Evolutionary conservation across 2,113 vertebrate species (phyloP).

Genomic region (Rana temporaria): DNA sequence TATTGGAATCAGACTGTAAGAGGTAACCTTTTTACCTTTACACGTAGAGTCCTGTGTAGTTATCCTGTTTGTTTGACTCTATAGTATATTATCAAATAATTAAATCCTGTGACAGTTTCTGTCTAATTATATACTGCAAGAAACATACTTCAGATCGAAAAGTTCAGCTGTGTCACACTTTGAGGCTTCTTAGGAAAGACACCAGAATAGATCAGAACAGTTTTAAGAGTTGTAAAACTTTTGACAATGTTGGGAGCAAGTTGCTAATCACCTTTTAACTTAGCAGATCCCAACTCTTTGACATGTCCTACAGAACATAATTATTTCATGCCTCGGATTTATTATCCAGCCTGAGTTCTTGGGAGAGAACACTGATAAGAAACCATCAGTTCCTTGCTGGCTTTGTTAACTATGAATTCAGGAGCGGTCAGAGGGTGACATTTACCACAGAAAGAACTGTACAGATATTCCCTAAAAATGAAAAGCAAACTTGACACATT

Average conservation of each 20-base stretch:
- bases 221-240: too few relatives aligned
- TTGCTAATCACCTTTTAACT: slow-evolving; percentile 2
- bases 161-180: neutral
- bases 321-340: neutral
- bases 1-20: too few relatives aligned
- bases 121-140: too few relatives aligned
- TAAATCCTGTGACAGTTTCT: too few relatives aligned
- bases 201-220: neutral
- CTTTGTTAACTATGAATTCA: neutral
- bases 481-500: neutral
- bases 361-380: too few relatives aligned
- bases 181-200: slow-evolving; percentile 3
- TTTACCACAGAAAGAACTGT: neutral
- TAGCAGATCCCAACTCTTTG: neutral
- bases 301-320: neutral
- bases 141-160: too few relatives aligned
- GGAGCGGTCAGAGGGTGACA: neutral
- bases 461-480: neutral
- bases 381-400: too few relatives aligned
- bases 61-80: too few relatives aligned
- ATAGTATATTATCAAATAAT: too few relatives aligned
- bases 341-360: neutral
- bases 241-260: too few relatives aligned
- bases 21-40: too few relatives aligned
- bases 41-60: too few relatives aligned